Evolutionary conservation across 1,140 invertebrate genomes (phyloP).

Genomic region (Ceratina calcarata): DNA sequence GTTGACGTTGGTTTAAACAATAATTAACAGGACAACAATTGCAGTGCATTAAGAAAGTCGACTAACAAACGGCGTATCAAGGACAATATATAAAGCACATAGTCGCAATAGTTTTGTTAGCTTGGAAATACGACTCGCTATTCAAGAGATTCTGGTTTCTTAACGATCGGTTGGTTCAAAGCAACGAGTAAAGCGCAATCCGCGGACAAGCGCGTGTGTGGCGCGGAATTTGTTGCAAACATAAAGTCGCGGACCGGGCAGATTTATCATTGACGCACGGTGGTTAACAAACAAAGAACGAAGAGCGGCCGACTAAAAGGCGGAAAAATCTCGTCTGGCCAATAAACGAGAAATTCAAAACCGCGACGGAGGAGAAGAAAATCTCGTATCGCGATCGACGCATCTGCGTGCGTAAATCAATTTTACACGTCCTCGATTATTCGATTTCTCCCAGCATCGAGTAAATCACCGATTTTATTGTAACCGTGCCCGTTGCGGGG

Average conservation of each 20-base stretch:
- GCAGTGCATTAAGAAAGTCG: too few relatives aligned
- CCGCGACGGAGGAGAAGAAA: background rate
- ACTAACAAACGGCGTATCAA: too few relatives aligned
- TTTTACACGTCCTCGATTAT: conserved; percentile 46
- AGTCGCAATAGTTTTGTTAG: background rate
- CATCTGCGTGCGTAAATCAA: conserved; percentile 38
- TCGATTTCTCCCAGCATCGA: conserved; percentile 14
- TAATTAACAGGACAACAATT: too few relatives aligned
- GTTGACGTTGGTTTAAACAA: too few relatives aligned
- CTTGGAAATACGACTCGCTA: background rate
- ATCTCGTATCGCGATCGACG: conserved; percentile 1
- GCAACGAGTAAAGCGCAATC: background rate
- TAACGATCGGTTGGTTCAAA: background rate
- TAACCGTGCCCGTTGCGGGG: background rate
- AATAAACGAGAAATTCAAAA: conserved; percentile 38
- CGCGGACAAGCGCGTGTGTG: background rate
- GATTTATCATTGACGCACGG: conserved; percentile 27
- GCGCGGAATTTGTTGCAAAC: conserved; percentile 18
- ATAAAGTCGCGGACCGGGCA: conserved; percentile 6
- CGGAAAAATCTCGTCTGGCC: background rate
- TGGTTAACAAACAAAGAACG: background rate
- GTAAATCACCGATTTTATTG: conserved; percentile 54
- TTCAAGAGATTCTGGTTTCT: conserved; percentile 20
- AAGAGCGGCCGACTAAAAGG: background rate
- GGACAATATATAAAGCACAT: too few relatives aligned